Conservation (phyloP, 2,888 invertebrate genomes). For the Tipula unca region DNA sequence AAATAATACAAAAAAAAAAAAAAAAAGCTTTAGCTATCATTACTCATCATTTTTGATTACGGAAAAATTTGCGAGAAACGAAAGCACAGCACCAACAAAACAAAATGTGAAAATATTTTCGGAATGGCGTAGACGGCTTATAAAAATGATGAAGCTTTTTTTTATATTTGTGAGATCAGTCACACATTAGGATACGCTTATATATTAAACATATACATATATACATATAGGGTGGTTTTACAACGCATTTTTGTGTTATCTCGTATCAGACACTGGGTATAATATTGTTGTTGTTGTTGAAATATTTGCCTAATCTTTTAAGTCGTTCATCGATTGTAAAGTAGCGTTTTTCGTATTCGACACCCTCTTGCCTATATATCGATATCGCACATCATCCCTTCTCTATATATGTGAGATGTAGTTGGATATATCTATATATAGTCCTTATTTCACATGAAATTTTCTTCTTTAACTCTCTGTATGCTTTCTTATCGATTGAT, state of each 20-base stretch:
- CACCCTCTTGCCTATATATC: neutral
- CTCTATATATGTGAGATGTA: neutral
- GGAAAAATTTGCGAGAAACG: too few species aligned
- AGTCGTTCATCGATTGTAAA: constrained; percentile 14
- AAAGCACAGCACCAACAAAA: too few species aligned
- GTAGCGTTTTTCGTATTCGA: neutral
- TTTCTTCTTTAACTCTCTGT: neutral
- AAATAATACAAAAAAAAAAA: too few species aligned
- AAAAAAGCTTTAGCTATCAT: too few species aligned
- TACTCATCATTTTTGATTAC: too few species aligned
- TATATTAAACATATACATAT: neutral
- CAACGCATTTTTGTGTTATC: neutral
- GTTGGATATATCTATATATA: neutral
- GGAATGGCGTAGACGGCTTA: too few species aligned
- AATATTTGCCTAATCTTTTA: neutral
- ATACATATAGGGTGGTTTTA: neutral
- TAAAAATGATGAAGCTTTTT: too few species aligned
- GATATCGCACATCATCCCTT: neutral
- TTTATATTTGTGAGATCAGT: too few species aligned
- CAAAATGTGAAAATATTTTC: too few species aligned
- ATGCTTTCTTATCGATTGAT: neutral
- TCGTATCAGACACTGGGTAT: neutral
- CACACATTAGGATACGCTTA: too few species aligned
- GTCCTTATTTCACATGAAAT: neutral
- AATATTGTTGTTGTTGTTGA: neutral